These are phyloP conservation scores for Antheraea assamensis DNA, from an alignment of 2,888 invertebrate species.

Conservation along the genomic window DNA sequence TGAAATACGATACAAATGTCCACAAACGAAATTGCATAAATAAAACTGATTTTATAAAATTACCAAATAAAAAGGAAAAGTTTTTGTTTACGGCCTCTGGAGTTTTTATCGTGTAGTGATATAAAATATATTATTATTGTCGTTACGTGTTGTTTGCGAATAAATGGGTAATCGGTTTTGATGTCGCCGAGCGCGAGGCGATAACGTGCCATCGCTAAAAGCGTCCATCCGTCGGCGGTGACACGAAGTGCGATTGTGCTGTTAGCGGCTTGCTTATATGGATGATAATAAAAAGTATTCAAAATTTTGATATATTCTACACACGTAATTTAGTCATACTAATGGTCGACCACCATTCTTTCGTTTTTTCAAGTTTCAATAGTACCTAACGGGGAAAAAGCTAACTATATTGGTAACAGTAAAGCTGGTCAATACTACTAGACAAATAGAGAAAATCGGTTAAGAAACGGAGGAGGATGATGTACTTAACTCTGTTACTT, in stretches of 20 bases:
- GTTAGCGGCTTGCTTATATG: slow-evolving; percentile 27
- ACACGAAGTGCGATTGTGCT: slow-evolving; percentile 43
- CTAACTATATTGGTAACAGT: too few relatives aligned
- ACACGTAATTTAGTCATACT: too few relatives aligned
- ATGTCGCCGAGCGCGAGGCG: slow-evolving; percentile 30
- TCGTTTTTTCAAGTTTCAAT: too few relatives aligned
- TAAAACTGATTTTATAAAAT: background rate
- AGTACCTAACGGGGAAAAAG: too few relatives aligned
- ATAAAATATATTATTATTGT: slow-evolving; percentile 28
- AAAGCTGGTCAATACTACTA: too few relatives aligned
- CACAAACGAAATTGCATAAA: background rate
- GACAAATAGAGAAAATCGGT: too few relatives aligned
- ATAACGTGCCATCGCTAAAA: slow-evolving; percentile 49
- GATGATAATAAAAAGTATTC: too few relatives aligned
- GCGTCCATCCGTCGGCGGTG: slow-evolving; percentile 52
- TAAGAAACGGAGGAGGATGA: too few relatives aligned
- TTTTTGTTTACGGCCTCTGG: slow-evolving; percentile 18
- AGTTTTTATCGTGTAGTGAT: slow-evolving; percentile 36
- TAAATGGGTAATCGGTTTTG: slow-evolving; percentile 26
- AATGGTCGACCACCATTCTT: too few relatives aligned
- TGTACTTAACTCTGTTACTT: too few relatives aligned
- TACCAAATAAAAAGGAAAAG: slow-evolving; percentile 12
- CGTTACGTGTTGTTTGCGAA: slow-evolving; percentile 22
- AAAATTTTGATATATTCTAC: background rate
- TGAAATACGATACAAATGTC: background rate